phyloP scores from a whole-genome alignment of 2,888 invertebrate genomes.

The Matsumyia berberina region DNA sequence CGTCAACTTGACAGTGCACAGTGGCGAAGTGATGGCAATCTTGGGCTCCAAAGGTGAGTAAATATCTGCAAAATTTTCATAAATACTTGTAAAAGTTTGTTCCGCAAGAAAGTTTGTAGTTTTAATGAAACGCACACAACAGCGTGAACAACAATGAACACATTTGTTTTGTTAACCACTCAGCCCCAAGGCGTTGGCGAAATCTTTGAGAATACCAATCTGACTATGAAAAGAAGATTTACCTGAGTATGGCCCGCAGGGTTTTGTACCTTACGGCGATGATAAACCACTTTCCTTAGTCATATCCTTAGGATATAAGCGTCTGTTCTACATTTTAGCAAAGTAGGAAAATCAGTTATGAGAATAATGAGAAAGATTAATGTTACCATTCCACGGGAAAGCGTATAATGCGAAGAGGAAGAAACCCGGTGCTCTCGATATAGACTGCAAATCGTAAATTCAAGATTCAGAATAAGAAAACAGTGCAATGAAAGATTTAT shows the following conservation, averaged over 20 bases:
- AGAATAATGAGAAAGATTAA: no score
- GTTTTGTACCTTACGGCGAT: background rate
- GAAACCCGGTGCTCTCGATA: no score
- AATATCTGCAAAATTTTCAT: background rate
- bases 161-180: background rate
- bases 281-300: background rate
- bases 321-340: no score
- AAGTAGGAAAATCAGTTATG: no score
- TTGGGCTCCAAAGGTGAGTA: conserved; percentile 93
- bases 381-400: no score
- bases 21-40: conserved; percentile 96
- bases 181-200: background rate
- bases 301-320: no score
- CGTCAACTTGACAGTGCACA: conserved; percentile 94
- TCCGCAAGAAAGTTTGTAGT: background rate
- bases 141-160: background rate
- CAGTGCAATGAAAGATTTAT: no score
- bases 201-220: background rate
- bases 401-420: no score
- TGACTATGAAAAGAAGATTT: background rate
- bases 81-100: background rate
- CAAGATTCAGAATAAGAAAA: no score
- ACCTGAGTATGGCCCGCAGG: background rate
- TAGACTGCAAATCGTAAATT: no score
- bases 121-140: background rate